phyloP scores from a whole-genome alignment of 1,140 invertebrate genomes.

The Heliconius melpomene region DNA sequence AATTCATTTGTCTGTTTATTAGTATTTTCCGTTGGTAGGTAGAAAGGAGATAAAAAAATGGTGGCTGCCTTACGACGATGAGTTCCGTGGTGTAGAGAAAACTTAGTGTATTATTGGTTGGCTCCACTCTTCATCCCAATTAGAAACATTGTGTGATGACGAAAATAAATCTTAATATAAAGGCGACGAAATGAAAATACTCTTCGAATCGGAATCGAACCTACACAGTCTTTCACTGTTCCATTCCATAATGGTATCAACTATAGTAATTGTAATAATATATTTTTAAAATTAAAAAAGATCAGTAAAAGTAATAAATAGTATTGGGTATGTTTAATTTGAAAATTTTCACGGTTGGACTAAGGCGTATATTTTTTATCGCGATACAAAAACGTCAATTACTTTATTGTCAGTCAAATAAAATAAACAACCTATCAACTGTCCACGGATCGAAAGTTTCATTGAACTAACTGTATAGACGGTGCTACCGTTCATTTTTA shows the following conservation, averaged over 20 bases:
- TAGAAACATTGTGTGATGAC: too few relatives aligned
- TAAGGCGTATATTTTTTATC: slow-evolving; percentile 4
- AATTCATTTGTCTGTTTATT: not conserved
- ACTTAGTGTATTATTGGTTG: too few relatives aligned
- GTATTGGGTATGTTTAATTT: slow-evolving; percentile 2
- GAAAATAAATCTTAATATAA: too few relatives aligned
- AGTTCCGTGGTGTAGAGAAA: too few relatives aligned
- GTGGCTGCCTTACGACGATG: too few relatives aligned
- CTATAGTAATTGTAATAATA: too few relatives aligned
- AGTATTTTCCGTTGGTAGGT: not conserved
- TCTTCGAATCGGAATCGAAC: too few relatives aligned
- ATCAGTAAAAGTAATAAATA: not conserved
- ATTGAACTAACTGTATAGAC: slow-evolving; percentile 7
- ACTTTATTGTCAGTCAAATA: slow-evolving; percentile 26
- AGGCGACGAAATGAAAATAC: too few relatives aligned
- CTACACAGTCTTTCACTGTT: too few relatives aligned
- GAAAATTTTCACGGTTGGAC: not conserved
- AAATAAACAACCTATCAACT: slow-evolving; percentile 36
- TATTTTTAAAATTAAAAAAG: too few relatives aligned
- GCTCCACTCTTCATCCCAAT: too few relatives aligned
- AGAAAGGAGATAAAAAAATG: not conserved
- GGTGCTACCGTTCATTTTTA: not conserved
- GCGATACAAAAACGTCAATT: slow-evolving; percentile 26
- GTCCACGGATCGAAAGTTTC: slow-evolving; percentile 8
- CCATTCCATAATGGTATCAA: too few relatives aligned